Conservation (phyloP, 1,140 invertebrate genomes). For the Caerostris extrusa region DNA sequence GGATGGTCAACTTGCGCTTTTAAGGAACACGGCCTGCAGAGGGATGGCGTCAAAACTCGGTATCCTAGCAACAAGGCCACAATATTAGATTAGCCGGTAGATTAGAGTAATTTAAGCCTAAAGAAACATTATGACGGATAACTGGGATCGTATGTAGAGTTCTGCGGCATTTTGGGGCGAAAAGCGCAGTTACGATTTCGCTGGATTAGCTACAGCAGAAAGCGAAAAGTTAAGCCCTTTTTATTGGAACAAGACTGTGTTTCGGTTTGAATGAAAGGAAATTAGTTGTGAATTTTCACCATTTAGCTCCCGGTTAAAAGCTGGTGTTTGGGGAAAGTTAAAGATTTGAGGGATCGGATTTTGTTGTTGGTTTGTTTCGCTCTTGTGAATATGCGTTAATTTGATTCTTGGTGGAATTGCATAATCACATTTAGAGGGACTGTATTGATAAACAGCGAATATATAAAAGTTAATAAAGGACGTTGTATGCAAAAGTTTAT, state of each 20-base stretch:
- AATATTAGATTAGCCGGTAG: slow-evolving; percentile 53
- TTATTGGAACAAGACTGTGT: not conserved
- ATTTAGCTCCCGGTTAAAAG: too few species aligned
- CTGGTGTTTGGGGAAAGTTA: too few species aligned
- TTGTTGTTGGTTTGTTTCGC: too few species aligned
- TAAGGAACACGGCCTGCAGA: not conserved
- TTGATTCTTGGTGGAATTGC: too few species aligned
- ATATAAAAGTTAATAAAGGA: too few species aligned
- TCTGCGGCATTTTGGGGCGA: not conserved
- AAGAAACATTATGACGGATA: slow-evolving; percentile 30
- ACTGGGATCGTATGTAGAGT: slow-evolving; percentile 14
- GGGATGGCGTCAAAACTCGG: not conserved
- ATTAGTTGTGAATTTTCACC: too few species aligned
- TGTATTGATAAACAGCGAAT: too few species aligned
- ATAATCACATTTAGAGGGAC: too few species aligned
- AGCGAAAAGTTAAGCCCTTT: not conserved
- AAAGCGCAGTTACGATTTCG: not conserved
- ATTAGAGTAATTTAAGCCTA: slow-evolving; percentile 61
- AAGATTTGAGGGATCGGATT: too few species aligned
- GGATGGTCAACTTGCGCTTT: slow-evolving; percentile 47
- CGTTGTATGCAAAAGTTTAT: too few species aligned
- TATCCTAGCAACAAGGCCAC: slow-evolving; percentile 59
- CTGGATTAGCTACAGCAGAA: not conserved
- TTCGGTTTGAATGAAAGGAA: not conserved
- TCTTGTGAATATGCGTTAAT: too few species aligned